Evolutionary conservation across 2,797 vertebrate species (phyloP).

Genomic region (Phataginus tetradactyla): DNA sequence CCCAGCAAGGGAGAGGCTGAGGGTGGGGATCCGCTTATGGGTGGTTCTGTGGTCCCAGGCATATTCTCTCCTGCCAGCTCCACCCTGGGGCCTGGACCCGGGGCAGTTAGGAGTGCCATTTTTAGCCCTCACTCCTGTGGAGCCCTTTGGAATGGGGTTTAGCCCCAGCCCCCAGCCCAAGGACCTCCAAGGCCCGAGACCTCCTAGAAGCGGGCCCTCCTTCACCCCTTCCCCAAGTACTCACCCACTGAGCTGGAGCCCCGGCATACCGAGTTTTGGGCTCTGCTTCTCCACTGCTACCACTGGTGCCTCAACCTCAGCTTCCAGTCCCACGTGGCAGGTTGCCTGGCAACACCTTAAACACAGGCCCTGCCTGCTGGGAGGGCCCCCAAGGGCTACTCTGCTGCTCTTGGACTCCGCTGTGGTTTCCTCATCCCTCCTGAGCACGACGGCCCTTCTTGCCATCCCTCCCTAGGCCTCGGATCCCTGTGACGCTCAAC

Average conservation of each 20-base stretch:
- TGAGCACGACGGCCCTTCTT: neutral
- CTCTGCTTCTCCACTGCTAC: conserved; percentile 1
- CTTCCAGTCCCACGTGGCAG: conserved; percentile 68
- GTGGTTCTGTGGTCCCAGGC: neutral
- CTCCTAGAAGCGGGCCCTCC: neutral
- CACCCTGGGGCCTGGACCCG: neutral
- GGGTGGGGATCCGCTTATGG: neutral
- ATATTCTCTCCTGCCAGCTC: neutral
- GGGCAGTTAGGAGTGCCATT: neutral
- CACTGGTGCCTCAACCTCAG: conserved; percentile 40
- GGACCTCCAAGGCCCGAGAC: conserved; percentile 18
- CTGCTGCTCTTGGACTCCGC: neutral
- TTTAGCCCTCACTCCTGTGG: neutral
- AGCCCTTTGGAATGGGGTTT: neutral
- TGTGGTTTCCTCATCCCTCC: neutral
- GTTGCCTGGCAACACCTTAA: conserved; percentile 78
- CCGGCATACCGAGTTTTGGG: neutral
- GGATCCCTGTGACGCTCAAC: conserved; percentile 97
- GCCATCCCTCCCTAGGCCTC: conserved; percentile 87
- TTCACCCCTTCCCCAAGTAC: conserved; percentile 51
- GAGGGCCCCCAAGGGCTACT: conserved; percentile 26
- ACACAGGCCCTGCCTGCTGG: conserved; percentile 69
- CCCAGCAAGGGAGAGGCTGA: neutral
- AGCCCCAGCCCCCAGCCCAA: neutral
- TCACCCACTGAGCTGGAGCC: conserved; percentile 56